Evolutionary conservation across 2,888 invertebrate genomes (phyloP), one percentile per base, ranked within the genome.

Genomic region (Suillia variegata): DNA sequence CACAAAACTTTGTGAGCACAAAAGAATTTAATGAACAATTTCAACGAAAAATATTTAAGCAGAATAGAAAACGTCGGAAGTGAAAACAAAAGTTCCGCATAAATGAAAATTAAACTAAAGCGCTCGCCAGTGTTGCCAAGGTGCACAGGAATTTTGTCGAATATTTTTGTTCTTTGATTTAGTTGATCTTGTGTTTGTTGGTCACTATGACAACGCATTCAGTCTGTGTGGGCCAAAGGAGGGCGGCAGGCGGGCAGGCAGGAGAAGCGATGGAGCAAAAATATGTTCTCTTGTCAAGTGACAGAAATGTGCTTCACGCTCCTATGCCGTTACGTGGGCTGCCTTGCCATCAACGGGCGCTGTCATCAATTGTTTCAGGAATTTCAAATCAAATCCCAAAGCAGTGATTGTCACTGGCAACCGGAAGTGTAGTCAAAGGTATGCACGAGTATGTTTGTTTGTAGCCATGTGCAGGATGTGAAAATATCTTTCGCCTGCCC

Each of bases 361-460:
- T 52, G 58, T 52, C 53, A 58, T 59, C 63, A 58, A 61, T 63
- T 63, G 63, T 58, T 60, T 58, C 58, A 24, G 50, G 50, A 26
- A 26, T 50, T 50, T 50, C 50, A 50, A 45, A 45, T 45, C 45
- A 45, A 49, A 49, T 33, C 62, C 56, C 51, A 57, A 56, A 60
- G 60, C 58, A n/a, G 20, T 48, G 47, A 49, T 56, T 54, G 59
- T 50, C 63, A 58, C 59, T 57, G 59, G 62, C 66, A 64, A 64
- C 56, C 62, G 56, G 59, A 56, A 64, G 62, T 56, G 54, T 34
- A 33, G 48, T 26, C 18, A 31, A 22, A 56, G 10, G 17, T 15
- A 26, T 22, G 24, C 22, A 22, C 24, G 31, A 62, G 20, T 48
- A 13, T 48, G 22, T 48, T 20, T 15, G 31, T 8, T 49, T n/a